A percentile compares a stretch with the other conserved stretches of the same genome.
These are phyloP conservation scores for Nebria salina DNA, from an alignment of 2,888 invertebrate genomes.

Conservation along the genomic window DNA sequence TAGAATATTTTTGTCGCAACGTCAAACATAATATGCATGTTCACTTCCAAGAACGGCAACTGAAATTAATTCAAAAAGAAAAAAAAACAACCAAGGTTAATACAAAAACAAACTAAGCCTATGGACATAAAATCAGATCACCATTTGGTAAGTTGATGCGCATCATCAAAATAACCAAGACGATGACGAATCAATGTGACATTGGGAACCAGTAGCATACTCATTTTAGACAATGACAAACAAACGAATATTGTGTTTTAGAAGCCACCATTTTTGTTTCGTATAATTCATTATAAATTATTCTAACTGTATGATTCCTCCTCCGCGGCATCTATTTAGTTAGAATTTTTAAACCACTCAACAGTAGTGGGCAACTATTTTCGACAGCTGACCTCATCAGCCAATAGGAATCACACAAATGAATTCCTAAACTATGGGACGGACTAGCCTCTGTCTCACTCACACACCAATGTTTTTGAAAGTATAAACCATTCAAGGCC, in stretches of 20 bases:
- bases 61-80: background rate
- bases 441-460: background rate
- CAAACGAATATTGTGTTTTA: background rate
- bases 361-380: conserved; percentile 10
- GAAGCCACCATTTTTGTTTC: background rate
- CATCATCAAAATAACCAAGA: background rate
- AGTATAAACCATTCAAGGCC: conserved; percentile 15
- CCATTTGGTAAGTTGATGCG: background rate
- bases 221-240: background rate
- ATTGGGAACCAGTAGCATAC: background rate
- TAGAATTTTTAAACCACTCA: conserved; percentile 11
- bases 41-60: background rate
- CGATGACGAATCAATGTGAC: background rate
- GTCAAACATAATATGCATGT: background rate
- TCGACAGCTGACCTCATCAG: conserved; percentile 28
- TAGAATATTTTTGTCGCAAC: background rate
- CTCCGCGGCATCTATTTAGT: background rate
- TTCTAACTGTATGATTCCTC: conserved; percentile 12
- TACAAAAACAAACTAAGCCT: background rate
- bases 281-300: conserved; percentile 24
- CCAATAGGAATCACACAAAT: conserved; percentile 15
- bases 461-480: background rate
- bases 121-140: conserved; percentile 1
- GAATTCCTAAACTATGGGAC: conserved; percentile 5
- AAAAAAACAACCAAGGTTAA: background rate